Conservation (phyloP, 2,113 vertebrate genomes). For the Otus sunia region DNA sequence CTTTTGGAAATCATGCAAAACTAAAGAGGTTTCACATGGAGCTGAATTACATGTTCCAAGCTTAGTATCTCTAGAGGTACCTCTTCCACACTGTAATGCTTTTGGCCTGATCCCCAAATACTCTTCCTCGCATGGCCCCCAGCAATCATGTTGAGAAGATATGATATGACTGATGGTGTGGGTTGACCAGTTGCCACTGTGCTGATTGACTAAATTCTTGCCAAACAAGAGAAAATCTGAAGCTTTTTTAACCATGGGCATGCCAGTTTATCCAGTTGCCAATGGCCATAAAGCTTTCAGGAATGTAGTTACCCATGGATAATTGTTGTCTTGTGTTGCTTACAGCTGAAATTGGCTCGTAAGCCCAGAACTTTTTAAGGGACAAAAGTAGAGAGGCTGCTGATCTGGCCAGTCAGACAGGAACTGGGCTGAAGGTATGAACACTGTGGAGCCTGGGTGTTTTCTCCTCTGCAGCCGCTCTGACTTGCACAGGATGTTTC, state of each 20-base stretch:
- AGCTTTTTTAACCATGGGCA: not conserved
- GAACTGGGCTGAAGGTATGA: not conserved
- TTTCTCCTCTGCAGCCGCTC: not conserved
- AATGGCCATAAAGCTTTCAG: not conserved
- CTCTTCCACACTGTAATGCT: not conserved
- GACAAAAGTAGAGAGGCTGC: not conserved
- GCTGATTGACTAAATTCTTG: not conserved
- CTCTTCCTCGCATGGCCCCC: not conserved
- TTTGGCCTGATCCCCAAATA: not conserved
- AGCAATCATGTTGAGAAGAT: not conserved
- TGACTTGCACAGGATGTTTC: not conserved
- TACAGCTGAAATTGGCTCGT: not conserved
- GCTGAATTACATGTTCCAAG: not conserved
- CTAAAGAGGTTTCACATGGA: not conserved
- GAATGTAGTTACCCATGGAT: not conserved
- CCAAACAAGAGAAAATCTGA: not conserved
- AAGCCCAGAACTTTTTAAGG: not conserved
- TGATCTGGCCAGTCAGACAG: not conserved
- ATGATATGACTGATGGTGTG: not conserved
- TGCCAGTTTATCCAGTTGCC: not conserved
- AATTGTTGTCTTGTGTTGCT: not conserved
- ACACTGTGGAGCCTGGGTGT: not conserved
- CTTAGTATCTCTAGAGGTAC: not conserved
- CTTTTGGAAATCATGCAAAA: not conserved
- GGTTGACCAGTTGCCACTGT: not conserved